Evolutionary conservation across 2,888 invertebrate species (phyloP).

Genomic region (Drosophila anceps): DNA sequence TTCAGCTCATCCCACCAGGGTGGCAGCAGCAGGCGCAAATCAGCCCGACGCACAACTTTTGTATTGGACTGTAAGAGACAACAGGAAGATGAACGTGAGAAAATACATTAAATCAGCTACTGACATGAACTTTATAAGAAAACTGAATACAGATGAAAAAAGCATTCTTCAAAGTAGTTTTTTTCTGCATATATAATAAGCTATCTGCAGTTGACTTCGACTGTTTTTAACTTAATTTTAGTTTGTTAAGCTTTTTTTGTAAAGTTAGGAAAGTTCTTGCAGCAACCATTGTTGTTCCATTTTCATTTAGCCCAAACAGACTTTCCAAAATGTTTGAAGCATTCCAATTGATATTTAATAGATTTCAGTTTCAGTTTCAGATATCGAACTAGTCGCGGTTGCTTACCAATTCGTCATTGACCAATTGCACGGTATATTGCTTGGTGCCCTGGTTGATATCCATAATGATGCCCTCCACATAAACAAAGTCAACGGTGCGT

Average conservation of each 20-base stretch:
- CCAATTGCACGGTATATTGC: constrained; percentile 89
- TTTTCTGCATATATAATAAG: not conserved
- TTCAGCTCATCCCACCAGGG: constrained; percentile 99
- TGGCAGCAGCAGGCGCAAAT: constrained; percentile 94
- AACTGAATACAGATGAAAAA: not conserved
- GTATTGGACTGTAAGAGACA: constrained; percentile 47
- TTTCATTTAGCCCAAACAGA: too few species aligned
- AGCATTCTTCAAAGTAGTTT: not conserved
- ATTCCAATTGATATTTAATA: too few species aligned
- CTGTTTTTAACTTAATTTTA: not conserved
- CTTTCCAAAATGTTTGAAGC: too few species aligned
- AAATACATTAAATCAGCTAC: not conserved
- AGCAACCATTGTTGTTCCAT: too few species aligned
- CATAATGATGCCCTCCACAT: constrained; percentile 93
- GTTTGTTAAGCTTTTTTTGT: not conserved
- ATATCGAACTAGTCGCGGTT: too few species aligned
- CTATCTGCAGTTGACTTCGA: not conserved
- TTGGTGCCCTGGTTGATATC: constrained; percentile 89
- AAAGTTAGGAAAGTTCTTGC: not conserved
- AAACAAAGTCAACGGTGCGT: constrained; percentile 89
- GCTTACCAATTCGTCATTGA: constrained; percentile 83
- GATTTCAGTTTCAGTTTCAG: too few species aligned
- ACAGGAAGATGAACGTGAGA: not conserved
- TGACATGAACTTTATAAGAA: not conserved
- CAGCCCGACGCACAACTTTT: constrained; percentile 92